Evolutionary conservation across 2,888 invertebrate species (phyloP).

Genomic region (Seira musarum): DNA sequence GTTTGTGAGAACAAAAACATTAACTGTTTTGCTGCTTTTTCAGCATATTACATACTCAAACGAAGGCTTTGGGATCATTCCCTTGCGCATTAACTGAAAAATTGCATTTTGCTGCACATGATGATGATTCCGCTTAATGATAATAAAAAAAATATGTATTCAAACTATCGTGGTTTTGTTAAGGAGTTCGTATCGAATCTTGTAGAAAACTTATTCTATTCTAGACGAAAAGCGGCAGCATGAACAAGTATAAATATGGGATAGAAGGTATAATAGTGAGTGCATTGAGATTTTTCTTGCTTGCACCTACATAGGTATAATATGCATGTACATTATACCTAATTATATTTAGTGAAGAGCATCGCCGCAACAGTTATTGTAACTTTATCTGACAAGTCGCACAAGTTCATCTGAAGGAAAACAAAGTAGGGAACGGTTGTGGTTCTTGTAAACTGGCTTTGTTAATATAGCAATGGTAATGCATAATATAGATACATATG

Average conservation of each 20-base stretch:
- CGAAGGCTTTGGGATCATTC: neutral
- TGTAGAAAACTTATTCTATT: neutral
- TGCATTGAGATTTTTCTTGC: neutral
- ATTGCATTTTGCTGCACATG: neutral
- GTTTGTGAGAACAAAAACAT: neutral
- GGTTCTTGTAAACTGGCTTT: too few relatives aligned
- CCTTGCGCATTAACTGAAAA: neutral
- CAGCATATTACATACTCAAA: neutral
- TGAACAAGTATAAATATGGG: too few relatives aligned
- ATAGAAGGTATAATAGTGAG: neutral
- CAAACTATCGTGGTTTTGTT: neutral
- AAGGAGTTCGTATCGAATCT: neutral
- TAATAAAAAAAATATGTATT: too few relatives aligned
- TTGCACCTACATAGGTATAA: neutral
- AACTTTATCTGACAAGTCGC: constrained; percentile 54
- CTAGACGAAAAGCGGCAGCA: neutral
- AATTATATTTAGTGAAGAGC: constrained; percentile 24
- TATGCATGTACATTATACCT: neutral
- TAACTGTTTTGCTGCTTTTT: neutral
- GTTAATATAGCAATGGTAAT: too few relatives aligned
- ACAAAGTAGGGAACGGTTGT: constrained; percentile 19
- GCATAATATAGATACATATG: neutral
- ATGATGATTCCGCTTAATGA: too few relatives aligned
- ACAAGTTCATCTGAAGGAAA: constrained; percentile 2
- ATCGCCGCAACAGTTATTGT: constrained; percentile 54